These are phyloP conservation scores for Nyctalus aviator DNA, from an alignment of 2,797 vertebrate species.

Conservation along the genomic window DNA sequence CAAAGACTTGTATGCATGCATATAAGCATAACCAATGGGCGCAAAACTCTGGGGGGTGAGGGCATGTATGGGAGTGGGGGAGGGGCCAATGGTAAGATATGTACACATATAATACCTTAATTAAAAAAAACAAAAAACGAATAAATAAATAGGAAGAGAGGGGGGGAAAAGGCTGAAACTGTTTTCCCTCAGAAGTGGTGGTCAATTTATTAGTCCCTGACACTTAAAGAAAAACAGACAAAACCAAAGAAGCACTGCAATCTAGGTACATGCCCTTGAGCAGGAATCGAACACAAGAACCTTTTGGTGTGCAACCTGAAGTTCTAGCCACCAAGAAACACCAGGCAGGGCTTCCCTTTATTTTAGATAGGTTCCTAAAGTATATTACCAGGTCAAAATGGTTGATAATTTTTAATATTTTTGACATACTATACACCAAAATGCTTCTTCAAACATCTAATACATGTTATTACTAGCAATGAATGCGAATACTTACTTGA, in stretches of 20 bases:
- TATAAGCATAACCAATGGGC: too few species aligned
- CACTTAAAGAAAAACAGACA: conserved; percentile 23
- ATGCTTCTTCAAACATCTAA: background rate
- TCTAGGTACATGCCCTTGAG: too few species aligned
- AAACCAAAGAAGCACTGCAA: background rate
- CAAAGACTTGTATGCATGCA: too few species aligned
- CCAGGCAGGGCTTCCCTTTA: background rate
- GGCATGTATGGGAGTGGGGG: too few species aligned
- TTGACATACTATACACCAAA: background rate
- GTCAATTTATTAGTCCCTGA: background rate
- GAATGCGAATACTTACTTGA: background rate
- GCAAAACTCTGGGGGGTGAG: too few species aligned
- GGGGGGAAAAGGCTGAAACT: background rate
- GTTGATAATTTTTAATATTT: background rate
- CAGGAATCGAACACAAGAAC: too few species aligned
- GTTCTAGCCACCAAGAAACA: too few species aligned
- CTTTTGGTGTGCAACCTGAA: too few species aligned
- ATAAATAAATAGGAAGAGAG: too few species aligned
- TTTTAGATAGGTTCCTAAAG: conserved; percentile 15
- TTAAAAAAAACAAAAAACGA: too few species aligned
- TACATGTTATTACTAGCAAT: background rate
- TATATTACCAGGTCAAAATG: background rate
- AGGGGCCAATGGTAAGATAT: too few species aligned
- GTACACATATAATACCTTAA: too few species aligned
- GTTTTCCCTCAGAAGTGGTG: background rate